Percentiles rank a stretch among this genome's conserved stretches.
These are phyloP conservation scores for Eleutherodactylus coqui DNA, from an alignment of 2,797 vertebrate species.

Conservation along the genomic window DNA sequence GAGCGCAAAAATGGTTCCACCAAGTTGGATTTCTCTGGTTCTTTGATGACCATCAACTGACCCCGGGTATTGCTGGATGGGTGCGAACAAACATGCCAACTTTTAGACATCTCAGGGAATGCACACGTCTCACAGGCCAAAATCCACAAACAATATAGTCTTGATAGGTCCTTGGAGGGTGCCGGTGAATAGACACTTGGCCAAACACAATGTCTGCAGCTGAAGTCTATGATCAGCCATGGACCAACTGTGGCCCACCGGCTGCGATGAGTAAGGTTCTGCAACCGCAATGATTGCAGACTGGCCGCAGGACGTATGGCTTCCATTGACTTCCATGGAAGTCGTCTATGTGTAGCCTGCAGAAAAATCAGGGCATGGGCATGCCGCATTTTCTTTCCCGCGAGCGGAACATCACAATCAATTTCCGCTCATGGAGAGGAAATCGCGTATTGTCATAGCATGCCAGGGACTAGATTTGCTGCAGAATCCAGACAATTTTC, in stretches of 20 bases:
- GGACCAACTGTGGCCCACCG: not conserved
- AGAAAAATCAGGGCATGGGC: no score
- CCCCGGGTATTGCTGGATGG: not conserved
- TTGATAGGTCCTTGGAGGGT: not conserved
- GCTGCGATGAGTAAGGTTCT: not conserved
- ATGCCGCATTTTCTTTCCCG: no score
- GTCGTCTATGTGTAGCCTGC: no score
- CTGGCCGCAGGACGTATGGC: no score
- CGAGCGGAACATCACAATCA: no score
- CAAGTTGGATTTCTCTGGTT: not conserved
- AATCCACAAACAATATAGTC: not conserved
- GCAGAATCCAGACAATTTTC: no score
- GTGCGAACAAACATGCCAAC: no score
- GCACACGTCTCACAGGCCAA: not conserved
- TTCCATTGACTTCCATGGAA: no score
- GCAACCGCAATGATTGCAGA: no score
- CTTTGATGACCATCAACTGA: not conserved
- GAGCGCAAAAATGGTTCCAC: not conserved
- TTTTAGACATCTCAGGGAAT: not conserved
- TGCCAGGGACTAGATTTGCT: no score
- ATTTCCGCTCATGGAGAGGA: no score
- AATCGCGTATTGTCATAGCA: no score
- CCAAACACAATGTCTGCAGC: not conserved
- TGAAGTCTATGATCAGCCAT: not conserved
- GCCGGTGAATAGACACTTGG: not conserved